phyloP scores from a whole-genome alignment of 2,888 invertebrate genomes.

The Boloria selene region DNA sequence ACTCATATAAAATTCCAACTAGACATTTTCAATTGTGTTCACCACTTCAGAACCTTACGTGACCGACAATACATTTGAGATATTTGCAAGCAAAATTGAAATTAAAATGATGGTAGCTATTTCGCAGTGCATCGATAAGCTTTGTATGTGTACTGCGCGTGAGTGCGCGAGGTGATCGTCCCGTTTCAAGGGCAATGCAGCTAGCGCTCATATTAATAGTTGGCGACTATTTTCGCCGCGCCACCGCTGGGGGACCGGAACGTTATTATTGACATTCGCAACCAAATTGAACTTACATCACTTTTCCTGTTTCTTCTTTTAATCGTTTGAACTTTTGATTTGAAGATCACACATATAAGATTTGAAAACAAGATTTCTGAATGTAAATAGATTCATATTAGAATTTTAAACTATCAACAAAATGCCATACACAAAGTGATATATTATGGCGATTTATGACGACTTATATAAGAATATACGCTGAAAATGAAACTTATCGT shows the following conservation, averaged over 20 bases:
- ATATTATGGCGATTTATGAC: no score
- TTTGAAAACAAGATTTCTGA: no score
- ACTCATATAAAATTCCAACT: background rate
- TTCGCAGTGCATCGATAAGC: slow-evolving; percentile 69
- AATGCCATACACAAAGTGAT: no score
- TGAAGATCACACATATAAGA: no score
- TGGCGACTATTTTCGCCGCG: slow-evolving; percentile 79
- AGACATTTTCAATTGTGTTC: background rate
- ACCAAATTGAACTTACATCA: slow-evolving; percentile 68
- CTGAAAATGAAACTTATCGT: background rate
- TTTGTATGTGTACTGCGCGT: slow-evolving; percentile 54
- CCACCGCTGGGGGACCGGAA: slow-evolving; percentile 71
- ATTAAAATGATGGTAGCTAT: slow-evolving; percentile 70
- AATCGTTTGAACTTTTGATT: background rate
- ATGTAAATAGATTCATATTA: no score
- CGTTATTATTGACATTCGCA: slow-evolving; percentile 81
- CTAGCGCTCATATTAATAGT: slow-evolving; percentile 80
- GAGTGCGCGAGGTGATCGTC: slow-evolving; percentile 78
- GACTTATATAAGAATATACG: no score
- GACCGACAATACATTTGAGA: slow-evolving; percentile 1
- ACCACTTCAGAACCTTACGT: background rate
- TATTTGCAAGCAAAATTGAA: slow-evolving; percentile 67
- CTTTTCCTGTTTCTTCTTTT: slow-evolving; percentile 45
- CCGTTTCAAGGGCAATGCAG: slow-evolving; percentile 81
- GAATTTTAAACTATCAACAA: no score